Conservation (phyloP, 1,140 invertebrate species). For the Lucilia cuprina region DNA sequence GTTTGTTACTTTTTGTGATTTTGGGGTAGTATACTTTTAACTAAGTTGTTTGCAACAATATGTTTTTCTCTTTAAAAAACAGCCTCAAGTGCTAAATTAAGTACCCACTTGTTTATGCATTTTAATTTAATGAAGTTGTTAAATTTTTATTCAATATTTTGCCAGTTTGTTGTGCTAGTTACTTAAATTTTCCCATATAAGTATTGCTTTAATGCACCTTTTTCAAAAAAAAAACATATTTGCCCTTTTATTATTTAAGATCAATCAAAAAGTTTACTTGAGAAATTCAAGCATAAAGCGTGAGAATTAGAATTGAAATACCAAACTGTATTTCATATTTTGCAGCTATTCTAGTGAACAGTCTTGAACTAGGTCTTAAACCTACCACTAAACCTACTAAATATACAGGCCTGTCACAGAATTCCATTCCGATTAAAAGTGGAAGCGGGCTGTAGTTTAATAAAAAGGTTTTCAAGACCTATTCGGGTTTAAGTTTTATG, state of each 20-base stretch:
- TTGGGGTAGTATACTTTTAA: neutral
- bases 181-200: neutral
- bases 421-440: too few species aligned
- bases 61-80: neutral
- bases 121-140: neutral
- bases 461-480: too few species aligned
- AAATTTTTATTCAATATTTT: neutral
- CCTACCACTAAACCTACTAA: too few species aligned
- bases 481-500: too few species aligned
- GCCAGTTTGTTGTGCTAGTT: neutral
- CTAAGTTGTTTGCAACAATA: neutral
- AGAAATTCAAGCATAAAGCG: neutral
- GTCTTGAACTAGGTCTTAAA: too few species aligned
- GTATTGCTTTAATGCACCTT: neutral
- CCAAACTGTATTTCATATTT: too few species aligned
- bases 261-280: too few species aligned
- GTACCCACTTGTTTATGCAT: slow-evolving; percentile 27
- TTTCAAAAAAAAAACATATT: neutral
- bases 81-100: slow-evolving; percentile 25
- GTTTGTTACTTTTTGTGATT: neutral
- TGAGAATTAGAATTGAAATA: neutral
- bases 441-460: too few species aligned
- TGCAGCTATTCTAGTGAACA: too few species aligned
- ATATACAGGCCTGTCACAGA: too few species aligned
- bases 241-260: too few species aligned